These are phyloP conservation scores for Mus spretus DNA, from an alignment of 2,797 vertebrate genomes.

Conservation along the genomic window DNA sequence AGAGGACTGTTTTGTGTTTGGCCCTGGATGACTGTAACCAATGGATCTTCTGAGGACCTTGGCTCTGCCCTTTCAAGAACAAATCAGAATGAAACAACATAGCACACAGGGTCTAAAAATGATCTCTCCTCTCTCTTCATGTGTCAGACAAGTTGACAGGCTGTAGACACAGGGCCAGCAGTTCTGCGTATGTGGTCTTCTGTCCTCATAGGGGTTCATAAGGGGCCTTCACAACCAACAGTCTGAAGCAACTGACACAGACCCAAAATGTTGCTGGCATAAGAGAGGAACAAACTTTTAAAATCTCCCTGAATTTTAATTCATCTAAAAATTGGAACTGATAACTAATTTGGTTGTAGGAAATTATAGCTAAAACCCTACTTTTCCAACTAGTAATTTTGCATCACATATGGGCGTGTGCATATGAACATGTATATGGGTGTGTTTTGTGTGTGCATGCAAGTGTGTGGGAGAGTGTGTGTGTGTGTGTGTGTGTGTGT, in stretches of 20 bases:
- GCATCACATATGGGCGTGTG: too few relatives aligned
- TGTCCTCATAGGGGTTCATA: neutral
- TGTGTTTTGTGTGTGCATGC: neutral
- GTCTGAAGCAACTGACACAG: neutral
- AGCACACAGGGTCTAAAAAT: neutral
- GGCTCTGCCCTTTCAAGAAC: neutral
- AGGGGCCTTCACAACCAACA: neutral
- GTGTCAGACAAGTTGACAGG: neutral
- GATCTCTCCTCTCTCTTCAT: neutral
- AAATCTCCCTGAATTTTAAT: neutral
- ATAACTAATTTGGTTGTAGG: slow-evolving; percentile 2
- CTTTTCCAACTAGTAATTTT: neutral
- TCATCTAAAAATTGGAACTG: slow-evolving; percentile 20
- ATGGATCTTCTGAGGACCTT: neutral
- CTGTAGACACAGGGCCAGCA: neutral
- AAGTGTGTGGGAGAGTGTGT: too few relatives aligned
- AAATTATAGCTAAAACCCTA: neutral
- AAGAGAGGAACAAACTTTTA: neutral
- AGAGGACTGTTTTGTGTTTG: neutral
- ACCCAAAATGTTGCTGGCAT: neutral
- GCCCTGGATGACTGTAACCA: neutral
- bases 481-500: too few relatives aligned
- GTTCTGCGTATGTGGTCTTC: neutral
- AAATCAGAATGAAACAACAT: slow-evolving; percentile 25
- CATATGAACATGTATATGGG: neutral